Evolutionary conservation across 64 coral and sea anemone species (phyloP), one percentile per base, ranked within the genome.

Genomic region (Platygyra sinensis): DNA sequence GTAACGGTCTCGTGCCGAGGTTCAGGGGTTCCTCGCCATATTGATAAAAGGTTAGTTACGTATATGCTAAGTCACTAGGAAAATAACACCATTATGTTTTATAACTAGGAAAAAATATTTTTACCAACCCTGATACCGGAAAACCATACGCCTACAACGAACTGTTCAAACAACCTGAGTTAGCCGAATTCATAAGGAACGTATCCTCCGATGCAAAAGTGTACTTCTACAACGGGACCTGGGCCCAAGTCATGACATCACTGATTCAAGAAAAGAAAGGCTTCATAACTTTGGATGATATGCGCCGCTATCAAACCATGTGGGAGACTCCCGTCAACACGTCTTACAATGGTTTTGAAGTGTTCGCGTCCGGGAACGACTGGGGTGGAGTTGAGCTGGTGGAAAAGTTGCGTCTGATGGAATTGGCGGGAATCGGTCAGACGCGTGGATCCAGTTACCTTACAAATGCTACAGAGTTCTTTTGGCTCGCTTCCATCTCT

Each of bases 181-280:
- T 96, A 87, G 91, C 88, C 2, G 91, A 88, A 17, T 93, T 96
- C 79, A 73, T 96, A 25, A 71, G 32, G 27, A 93, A 90, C 25
- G 82, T 96, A 24, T 86, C 95, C 16, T 16, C 55, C 2, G 38
- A 17, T 64, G 91, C 88, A 30, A 88, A 87, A 30, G 91, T 91
- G 27, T 93, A 93, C 61, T 90, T 96, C n/a, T 96, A 96, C 78
- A 93, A 87, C 42, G 95, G 95, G 0, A 87, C 76, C 60, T 96
- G 87, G 91, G 95, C 91, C n/a, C 30, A 89, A 32, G 59, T 59
- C 57, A 86, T 93, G 42, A 86, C 91, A 17, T 60, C 67, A 10
- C 57, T 88, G 52, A 86, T 96, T 65, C 65, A 91, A 83, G 65
- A 83, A 4, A 20, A 69, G 14, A 93, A 93, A 76, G 95, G 95